Evolutionary conservation across 2,888 invertebrate species (phyloP), one percentile per base, ranked within the genome.

Genomic region (Dilophus febrilis): DNA sequence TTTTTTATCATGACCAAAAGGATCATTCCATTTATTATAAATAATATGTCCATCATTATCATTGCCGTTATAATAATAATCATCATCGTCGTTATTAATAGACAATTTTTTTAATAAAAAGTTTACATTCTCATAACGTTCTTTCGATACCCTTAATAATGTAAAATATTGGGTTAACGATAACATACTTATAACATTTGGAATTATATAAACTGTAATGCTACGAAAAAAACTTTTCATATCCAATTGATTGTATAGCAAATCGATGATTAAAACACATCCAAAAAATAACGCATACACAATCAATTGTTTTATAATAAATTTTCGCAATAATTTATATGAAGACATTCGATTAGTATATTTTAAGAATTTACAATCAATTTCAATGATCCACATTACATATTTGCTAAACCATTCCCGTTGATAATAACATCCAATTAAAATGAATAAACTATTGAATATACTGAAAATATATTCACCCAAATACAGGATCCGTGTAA

Each of bases 111-210:
- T 22, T 22, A 22, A 22, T 6, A 22, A 6, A 22, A 6, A 4
- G 8, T 22, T 22, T 22, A 22, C 22, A 6, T 22, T 22, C 8
- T 22, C 8, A 22, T 22, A 22, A 22, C 22, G 22, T 22, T 22
- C 22, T 22, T 22, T 22, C 8, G 8, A 4, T 8, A 22, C 22
- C 22, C 5, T 22, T 22, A 22, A 22, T 22, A 22, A 22, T 6
- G 5, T 8, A 22, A 22, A 22, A 22, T 22, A 22, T 22, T 22
- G 22, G 22, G 22, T 22, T 22, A 22, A 22, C 22, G 22, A 22
- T 22, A 22, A 22, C 22, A 22, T 22, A 35, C 35, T 35, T 4
- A 35, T 35, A 19, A 35, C 10, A 35, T 35, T 35, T 35, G 35
- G 35, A n/a, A 19, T 35, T 12, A 19, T 18, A 19, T 35, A 35